Base-by-base conservation (phyloP, 2,888 invertebrate species). In the Mactromeris polynyma region DNA sequence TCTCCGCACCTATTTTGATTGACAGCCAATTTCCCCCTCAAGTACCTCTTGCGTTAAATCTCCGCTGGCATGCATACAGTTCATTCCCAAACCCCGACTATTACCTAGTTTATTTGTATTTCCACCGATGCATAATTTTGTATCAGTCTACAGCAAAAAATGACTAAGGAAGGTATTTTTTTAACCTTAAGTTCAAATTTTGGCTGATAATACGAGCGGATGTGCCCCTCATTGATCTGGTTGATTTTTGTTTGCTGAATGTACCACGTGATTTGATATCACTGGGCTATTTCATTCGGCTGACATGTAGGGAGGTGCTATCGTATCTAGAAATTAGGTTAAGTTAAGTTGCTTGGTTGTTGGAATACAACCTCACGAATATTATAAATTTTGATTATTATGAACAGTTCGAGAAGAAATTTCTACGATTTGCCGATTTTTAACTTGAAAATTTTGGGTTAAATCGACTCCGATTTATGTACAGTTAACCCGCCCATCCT, bases 201-300 rank as follows among this genome's bases (percentile, higher is more conserved):
- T 81, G 54, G 77, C 77, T 84, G 78, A 84, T 79, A 69, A 85
- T 83, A 77, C 26, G 83, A 84, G 73, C 89, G 91, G 91, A 89
- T 89, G 88, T 89, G 83, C 87, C 86, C 87, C 89, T 91, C 91
- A 91, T 91, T 91, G 91, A 91, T 91, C 91, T 79, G 89, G 84
- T 86, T 86, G 89, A 83, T 88, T 89, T 87, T 86, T 88, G 90
- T 90, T 90, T 90, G 90, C 90, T 64, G 73, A 88, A 36, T 51
- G 54, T 38, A 84, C 80, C 91, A 91, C 91, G 91, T 91, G 91
- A 87, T 80, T 83, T 79, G 84, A 54, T 88, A 85, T 88, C 84
- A 85, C 58, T 84, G 36, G 79, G 73, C 40, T 26, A 36, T 36
- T 78, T 77, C 84, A 51, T 78, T 78, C 6, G 81, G 82, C 19